Evolutionary conservation across 2,888 invertebrate species (phyloP), one percentile per base, ranked within the genome.

Genomic region (Baccha elongata): DNA sequence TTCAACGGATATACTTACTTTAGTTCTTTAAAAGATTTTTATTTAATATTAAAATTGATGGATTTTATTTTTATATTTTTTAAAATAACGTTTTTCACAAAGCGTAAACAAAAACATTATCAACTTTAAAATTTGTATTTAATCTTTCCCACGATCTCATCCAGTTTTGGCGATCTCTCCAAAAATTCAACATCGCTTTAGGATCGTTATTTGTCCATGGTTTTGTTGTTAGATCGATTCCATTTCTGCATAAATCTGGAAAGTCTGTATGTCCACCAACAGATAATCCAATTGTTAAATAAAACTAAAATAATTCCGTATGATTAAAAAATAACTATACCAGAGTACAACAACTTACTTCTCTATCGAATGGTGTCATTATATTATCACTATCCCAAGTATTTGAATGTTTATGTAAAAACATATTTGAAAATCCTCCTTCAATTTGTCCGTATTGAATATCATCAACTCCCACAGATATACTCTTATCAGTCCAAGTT

Each of bases 181-280:
- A 96, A 91, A 97, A 97, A 64, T 93, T 92, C 5, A 93, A 91
- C 89, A 94, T 93, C 0, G 93, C 94, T 86, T 94, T 94, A 0
- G 94, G 93, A 8, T 93, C 93, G 0, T 88, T 88, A 88, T 96
- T 96, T 19, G 79, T 90, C 95, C 97, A 97, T 0, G 97, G 96
- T 88, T 97, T 97, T 0, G 74, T 46, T 17, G 75, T 74, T 5
- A 58, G 69, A 10, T 71, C 23, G 29, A 84, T 19, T 8, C 83
- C 84, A 15, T 85, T 85, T 26, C 68, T 35, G 4, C 86, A 86
- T 0, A 87, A 87, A 86, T 96, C 95, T 0, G 93, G 92, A 88
- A 96, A 96, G 87, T 94, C 94, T 35, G 93, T 92, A 13, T 93
- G 90, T 0, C 97, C 97, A 0, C 96, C 97, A 46, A 95, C 96